Percentiles rank a stretch among this genome's conserved stretches.
These are phyloP conservation scores for Halictus quadricinctus DNA, from an alignment of 2,888 invertebrate species.

Conservation along the genomic window DNA sequence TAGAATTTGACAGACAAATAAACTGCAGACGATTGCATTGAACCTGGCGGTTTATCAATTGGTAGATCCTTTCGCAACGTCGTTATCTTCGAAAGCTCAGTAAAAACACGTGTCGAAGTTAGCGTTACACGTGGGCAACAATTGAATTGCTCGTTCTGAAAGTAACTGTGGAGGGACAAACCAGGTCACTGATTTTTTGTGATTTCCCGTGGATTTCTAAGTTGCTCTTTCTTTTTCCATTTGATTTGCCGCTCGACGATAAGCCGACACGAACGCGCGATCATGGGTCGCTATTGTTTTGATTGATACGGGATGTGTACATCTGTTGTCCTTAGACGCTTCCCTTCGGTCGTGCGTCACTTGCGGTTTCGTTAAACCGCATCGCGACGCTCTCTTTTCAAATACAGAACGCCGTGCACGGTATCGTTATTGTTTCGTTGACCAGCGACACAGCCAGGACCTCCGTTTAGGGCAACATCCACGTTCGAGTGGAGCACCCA, in stretches of 20 bases:
- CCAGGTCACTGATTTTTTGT: not conserved
- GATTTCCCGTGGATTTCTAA: not conserved
- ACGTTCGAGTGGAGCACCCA: not conserved
- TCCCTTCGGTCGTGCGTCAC: conserved; percentile 34
- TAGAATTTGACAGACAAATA: not conserved
- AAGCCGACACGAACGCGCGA: conserved; percentile 18
- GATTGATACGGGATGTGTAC: conserved; percentile 15
- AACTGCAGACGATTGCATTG: not conserved
- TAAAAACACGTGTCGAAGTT: not conserved
- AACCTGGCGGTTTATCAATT: not conserved
- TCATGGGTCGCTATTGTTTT: not conserved
- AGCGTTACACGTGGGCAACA: not conserved
- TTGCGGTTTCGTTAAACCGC: conserved; percentile 54
- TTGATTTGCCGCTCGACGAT: conserved; percentile 27
- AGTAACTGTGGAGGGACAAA: not conserved
- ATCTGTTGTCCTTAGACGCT: conserved; percentile 37
- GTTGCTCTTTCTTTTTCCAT: not conserved
- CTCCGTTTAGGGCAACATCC: not conserved
- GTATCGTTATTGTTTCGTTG: conserved; percentile 38
- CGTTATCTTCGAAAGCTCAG: not conserved
- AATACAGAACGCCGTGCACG: conserved; percentile 49
- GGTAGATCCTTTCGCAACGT: not conserved
- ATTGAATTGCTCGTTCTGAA: not conserved
- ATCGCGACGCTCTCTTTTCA: conserved; percentile 13
- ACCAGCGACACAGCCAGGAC: not conserved